phyloP scores from a whole-genome alignment of 2,888 invertebrate species.

The Caenorhabditis panamensis region DNA sequence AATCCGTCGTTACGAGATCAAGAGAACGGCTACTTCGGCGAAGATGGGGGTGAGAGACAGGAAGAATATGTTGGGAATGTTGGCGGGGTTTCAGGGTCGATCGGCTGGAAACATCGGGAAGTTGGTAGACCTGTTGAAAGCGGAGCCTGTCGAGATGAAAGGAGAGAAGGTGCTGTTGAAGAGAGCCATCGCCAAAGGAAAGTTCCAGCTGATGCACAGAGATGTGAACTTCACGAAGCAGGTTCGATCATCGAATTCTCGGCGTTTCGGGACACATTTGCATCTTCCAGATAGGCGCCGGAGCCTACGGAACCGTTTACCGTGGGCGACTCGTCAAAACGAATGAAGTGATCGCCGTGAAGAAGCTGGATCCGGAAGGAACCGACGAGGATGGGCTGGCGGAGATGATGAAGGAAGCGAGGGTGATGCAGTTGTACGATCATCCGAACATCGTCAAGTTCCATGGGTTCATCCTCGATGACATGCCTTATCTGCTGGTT shows the following conservation, averaged over 20 bases:
- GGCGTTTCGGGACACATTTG: background rate
- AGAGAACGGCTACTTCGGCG: conserved; percentile 33
- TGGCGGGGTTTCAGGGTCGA: background rate
- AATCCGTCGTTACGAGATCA: conserved; percentile 63
- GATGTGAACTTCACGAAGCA: conserved; percentile 71
- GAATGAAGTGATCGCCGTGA: conserved; percentile 61
- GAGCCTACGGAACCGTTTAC: conserved; percentile 76
- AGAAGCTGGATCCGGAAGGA: conserved; percentile 62
- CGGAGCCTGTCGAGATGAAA: conserved; percentile 48
- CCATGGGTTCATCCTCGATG: conserved; percentile 75
- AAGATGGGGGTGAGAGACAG: conserved; percentile 11
- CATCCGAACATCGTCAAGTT: conserved; percentile 76
- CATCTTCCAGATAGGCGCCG: conserved; percentile 67
- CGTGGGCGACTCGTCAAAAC: conserved; percentile 66
- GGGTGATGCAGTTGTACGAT: conserved; percentile 77
- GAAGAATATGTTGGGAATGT: background rate
- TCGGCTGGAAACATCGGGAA: conserved; percentile 50
- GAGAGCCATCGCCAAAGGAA: conserved; percentile 69
- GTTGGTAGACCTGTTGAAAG: conserved; percentile 59
- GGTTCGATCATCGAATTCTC: background rate
- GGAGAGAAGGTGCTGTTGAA: conserved; percentile 64
- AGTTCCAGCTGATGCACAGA: conserved; percentile 70
- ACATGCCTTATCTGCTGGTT: conserved; percentile 73
- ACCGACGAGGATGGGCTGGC: conserved; percentile 66
- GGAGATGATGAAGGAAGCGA: conserved; percentile 78